Evolutionary conservation across 2,113 vertebrate species (phyloP).

Genomic region (Psittacula cyanocephala): DNA sequence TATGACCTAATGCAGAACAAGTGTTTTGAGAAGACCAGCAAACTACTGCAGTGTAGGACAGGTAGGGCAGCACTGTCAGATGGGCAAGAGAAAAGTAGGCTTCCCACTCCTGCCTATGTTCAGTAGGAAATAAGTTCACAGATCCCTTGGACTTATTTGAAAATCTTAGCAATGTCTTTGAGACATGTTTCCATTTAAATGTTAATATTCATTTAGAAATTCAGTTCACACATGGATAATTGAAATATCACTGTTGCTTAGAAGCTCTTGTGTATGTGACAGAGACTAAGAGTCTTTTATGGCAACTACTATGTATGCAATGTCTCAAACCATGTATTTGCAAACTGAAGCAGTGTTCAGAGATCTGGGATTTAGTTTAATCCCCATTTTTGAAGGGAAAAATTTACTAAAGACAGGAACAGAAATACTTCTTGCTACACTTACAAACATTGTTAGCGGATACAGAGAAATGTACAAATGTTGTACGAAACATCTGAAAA

Average conservation of each 20-base stretch:
- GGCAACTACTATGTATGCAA: neutral
- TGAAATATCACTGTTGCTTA: neutral
- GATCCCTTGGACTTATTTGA: neutral
- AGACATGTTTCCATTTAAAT: neutral
- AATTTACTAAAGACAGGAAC: neutral
- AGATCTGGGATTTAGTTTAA: neutral
- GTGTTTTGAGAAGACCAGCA: neutral
- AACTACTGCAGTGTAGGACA: neutral
- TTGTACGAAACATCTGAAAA: neutral
- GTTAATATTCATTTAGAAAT: neutral
- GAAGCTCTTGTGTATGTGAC: neutral
- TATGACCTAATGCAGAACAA: neutral
- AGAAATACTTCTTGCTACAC: neutral
- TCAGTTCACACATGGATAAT: neutral
- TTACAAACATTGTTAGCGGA: neutral
- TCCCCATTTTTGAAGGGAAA: neutral
- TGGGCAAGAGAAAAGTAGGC: neutral
- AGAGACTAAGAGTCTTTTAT: neutral
- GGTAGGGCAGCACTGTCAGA: neutral
- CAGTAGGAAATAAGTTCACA: neutral
- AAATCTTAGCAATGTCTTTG: neutral
- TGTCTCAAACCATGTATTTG: neutral
- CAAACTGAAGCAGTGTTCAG: neutral
- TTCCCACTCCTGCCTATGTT: neutral
- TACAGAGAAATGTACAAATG: neutral